A percentile compares a stretch with the other conserved stretches of the same genome.
These are phyloP conservation scores for Xiphorhynchus elegans DNA, from an alignment of 2,113 vertebrate genomes.

Conservation along the genomic window DNA sequence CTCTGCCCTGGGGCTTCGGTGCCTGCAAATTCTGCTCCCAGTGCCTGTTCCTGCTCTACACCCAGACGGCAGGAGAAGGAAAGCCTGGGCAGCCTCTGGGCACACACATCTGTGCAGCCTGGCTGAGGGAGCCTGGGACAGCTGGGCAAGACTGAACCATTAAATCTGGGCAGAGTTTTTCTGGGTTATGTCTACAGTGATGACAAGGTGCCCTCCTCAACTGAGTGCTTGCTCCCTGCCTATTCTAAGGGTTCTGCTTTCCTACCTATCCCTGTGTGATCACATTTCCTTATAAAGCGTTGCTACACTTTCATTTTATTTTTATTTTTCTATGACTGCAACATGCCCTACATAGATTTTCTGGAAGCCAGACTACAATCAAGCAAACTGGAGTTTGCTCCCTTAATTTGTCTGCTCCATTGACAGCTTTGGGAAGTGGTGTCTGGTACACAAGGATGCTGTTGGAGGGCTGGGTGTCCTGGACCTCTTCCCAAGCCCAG, in stretches of 20 bases:
- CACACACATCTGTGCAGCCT: background rate
- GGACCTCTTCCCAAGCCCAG: background rate
- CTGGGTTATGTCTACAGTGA: background rate
- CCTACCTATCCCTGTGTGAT: background rate
- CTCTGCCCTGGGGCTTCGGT: background rate
- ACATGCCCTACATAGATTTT: background rate
- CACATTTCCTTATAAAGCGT: background rate
- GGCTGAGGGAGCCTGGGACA: rapidly evolving
- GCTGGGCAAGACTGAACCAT: background rate
- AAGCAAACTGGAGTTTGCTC: background rate
- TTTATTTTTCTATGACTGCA: background rate
- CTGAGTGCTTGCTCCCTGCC: background rate
- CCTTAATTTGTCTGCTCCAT: background rate
- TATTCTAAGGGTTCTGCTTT: background rate
- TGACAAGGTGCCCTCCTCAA: background rate
- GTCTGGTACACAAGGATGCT: background rate
- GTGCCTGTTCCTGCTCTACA: background rate
- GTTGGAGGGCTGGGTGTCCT: background rate
- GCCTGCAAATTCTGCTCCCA: background rate
- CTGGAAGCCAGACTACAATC: background rate
- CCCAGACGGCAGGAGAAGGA: background rate
- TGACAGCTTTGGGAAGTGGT: rapidly evolving
- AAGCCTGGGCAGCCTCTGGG: background rate
- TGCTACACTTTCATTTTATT: background rate
- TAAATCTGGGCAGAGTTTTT: background rate